Percentiles rank a stretch among this genome's conserved stretches.
Conservation (phyloP, 2,888 invertebrate species). For the Lepidocyrtoides sp. region DNA sequence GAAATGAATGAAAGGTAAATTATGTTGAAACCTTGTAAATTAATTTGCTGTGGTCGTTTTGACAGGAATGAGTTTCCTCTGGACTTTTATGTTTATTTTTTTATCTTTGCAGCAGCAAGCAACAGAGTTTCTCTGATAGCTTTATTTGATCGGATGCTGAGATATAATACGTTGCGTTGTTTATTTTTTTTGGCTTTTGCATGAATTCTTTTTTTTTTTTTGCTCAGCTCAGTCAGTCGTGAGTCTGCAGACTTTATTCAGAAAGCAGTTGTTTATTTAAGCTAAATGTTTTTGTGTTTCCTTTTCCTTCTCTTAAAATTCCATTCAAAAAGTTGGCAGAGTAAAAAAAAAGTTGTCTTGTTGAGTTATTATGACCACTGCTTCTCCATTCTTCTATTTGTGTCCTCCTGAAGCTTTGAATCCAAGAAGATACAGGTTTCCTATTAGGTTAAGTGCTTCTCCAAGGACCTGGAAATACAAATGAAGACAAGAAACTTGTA, state of each 20-base stretch:
- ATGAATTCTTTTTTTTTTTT: not conserved
- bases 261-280: slow-evolving; percentile 36
- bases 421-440: slow-evolving; percentile 46
- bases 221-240: too few species aligned
- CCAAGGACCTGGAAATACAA: slow-evolving; percentile 74
- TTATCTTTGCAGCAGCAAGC: not conserved
- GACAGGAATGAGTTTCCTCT: slow-evolving; percentile 38
- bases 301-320: slow-evolving; percentile 36
- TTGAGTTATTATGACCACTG: slow-evolving; percentile 35
- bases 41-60: slow-evolving; percentile 18
- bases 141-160: slow-evolving; percentile 39
- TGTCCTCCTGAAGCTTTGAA: not conserved
- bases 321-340: slow-evolving; percentile 51
- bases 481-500: slow-evolving; percentile 51
- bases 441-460: slow-evolving; percentile 61
- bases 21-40: slow-evolving; percentile 38
- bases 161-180: slow-evolving; percentile 17
- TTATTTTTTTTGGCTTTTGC: slow-evolving; percentile 37
- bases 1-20: slow-evolving; percentile 29
- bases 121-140: not conserved
- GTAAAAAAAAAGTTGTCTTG: slow-evolving; percentile 9
- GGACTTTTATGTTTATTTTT: slow-evolving; percentile 25
- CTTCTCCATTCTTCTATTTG: slow-evolving; percentile 40
- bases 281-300: slow-evolving; percentile 36
- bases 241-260: not conserved